phyloP scores from a whole-genome alignment of 1,140 invertebrate genomes.

The Ptiloglossa arizonensis region DNA sequence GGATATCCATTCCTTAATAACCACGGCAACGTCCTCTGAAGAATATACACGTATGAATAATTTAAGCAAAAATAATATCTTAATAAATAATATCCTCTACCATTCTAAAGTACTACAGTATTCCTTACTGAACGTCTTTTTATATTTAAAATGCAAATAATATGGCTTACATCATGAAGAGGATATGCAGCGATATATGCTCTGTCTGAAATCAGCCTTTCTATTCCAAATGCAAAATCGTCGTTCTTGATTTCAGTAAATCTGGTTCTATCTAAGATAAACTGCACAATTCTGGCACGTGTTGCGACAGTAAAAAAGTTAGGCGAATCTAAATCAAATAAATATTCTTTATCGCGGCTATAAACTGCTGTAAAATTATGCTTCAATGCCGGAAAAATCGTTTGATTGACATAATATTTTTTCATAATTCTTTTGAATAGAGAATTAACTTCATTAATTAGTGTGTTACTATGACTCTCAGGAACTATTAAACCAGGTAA shows the following conservation, averaged over 20 bases:
- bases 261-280: conserved; percentile 93
- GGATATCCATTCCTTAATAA: neutral
- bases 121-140: too few relatives aligned
- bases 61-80: neutral
- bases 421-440: conserved; percentile 84
- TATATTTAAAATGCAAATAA: conserved; percentile 9
- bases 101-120: too few relatives aligned
- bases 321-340: conserved; percentile 91
- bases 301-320: conserved; percentile 94
- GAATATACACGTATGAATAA: neutral
- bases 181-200: conserved; percentile 94
- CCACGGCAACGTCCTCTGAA: neutral
- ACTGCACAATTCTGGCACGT: conserved; percentile 93
- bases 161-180: conserved; percentile 91
- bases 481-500: conserved; percentile 85
- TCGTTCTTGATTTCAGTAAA: conserved; percentile 86
- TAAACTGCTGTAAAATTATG: conserved; percentile 92
- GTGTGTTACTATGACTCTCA: conserved; percentile 83
- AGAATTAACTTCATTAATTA: conserved; percentile 84
- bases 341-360: conserved; percentile 92
- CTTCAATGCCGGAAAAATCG: conserved; percentile 87
- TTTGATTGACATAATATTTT: conserved; percentile 85
- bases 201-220: conserved; percentile 89
- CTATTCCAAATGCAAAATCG: conserved; percentile 92
- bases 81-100: neutral